Base-by-base conservation (phyloP, 2,797 vertebrate genomes). In the Myotis planiceps region DNA sequence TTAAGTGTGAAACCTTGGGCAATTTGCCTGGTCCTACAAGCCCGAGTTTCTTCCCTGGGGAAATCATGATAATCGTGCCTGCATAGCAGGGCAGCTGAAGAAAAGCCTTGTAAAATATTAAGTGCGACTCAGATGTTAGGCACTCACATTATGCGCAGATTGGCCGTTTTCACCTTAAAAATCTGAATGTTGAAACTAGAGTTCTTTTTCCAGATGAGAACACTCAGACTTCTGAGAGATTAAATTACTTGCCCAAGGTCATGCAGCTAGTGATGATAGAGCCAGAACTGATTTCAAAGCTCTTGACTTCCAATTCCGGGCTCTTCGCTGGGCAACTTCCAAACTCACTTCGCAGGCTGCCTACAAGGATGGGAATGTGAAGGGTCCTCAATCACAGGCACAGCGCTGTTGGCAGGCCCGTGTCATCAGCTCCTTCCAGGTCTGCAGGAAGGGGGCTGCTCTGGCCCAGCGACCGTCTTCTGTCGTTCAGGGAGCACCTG, bases 171-270 rank as follows among this genome's bases (percentile, higher is more conserved):
- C 66, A 80, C 63, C n/a, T 66, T 82, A 53, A 81, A 82, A 94
- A 75, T 23, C 21, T 92, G 65, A 60, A 85, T 76, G 42, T 13
- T 55, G 32, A 42, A 80, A 76, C 12, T 49, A 10, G 29, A 83
- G 83, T 49, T 86, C 37, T 90, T 91, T 88, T 72, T 47, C 69
- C 84, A 92, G 69, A 87, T 89, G 82, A 93, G 58, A 69, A 94
- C 93, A 87, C 29, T 75, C 65, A 71, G 75, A 95, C 51, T 89
- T 95, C 72, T 87, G 58, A 87, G 16, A 71, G 47, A 92, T 88
- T 80, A 69, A 93, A 47, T 92, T 71, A 94, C 82, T 69, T 49
- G n/a, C 13, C n/a, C 49, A 85, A 83, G 45, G 80, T 87, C 90
- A 95, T 53, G 74, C 16, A 92, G 65, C 29, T 39, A 79, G 74